These are phyloP conservation scores for Pseudopipra pipra DNA, from an alignment of 2,113 vertebrate species.

Conservation along the genomic window DNA sequence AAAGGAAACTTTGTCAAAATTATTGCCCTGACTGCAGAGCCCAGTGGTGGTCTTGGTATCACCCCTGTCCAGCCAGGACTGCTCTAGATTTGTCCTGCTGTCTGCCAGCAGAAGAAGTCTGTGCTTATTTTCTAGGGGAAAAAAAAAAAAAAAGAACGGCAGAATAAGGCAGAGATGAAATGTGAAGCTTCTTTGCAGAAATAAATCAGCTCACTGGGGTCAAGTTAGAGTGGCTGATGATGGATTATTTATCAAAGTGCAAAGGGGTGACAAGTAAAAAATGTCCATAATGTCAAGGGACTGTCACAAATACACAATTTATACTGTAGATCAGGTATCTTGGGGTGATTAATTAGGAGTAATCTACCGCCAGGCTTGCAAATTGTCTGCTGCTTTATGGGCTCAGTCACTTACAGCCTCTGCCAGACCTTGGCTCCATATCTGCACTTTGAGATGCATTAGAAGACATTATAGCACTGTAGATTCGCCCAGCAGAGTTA, in stretches of 20 bases:
- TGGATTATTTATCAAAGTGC: constrained; percentile 22
- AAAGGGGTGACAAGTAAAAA: neutral
- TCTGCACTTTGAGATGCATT: neutral
- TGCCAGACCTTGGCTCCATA: neutral
- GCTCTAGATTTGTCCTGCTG: neutral
- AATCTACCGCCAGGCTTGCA: neutral
- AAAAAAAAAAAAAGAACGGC: neutral
- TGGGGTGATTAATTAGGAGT: neutral
- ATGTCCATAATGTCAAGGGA: neutral
- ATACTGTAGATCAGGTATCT: neutral
- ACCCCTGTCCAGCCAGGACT: neutral
- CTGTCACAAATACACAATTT: neutral
- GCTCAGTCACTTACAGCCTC: neutral
- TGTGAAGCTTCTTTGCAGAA: neutral
- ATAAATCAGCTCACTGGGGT: neutral
- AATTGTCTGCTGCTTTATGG: neutral
- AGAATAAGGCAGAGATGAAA: neutral
- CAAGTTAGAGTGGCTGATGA: neutral
- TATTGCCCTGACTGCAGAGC: neutral
- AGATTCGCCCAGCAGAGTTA: neutral
- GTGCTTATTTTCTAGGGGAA: neutral
- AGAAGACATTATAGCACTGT: neutral
- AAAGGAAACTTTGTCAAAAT: neutral
- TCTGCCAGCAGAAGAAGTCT: neutral
- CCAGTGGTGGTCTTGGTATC: neutral